Base-by-base conservation (phyloP, 2,888 invertebrate genomes). In the Antheraea assamensis region DNA sequence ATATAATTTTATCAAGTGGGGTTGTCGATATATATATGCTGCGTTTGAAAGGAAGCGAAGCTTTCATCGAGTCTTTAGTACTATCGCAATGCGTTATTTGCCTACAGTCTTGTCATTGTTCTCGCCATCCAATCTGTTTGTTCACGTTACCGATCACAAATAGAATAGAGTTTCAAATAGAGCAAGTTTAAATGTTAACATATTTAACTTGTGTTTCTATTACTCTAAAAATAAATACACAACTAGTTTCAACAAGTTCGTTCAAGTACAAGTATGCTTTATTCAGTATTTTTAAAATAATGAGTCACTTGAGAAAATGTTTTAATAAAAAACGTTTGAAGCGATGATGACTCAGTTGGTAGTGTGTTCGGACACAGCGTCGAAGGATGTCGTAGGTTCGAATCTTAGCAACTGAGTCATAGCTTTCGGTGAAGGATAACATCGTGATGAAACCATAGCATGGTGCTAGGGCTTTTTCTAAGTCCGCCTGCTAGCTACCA, bases 101-200 rank as follows among this genome's bases (percentile, higher is more conserved):
- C 7, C 31, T 35, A 68, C 21, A 35, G 35, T n/a, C 21, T 68
- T 68, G 21, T 35, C 68, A 68, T 68, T 68, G 68, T 68, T 35
- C 35, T 35, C 68, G 8, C 35, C 35, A 35, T 68, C 21, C 35
- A 13, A 68, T 68, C n/a, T 68, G 35, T 31, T 68, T 35, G 35
- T n/a, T 35, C 35, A 68, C n/a, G 68, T 68, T 35, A 21, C 68
- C 13, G 35, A 68, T 68, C 10, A 68, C 68, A 15, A 17, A 64
- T 30, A 30, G 10, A 68, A 35, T 68, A 35, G 21, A 21, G 66
- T 68, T 68, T 68, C 19, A 21, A 68, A 35, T n/a, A 21, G 35
- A 68, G 31, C 66, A 66, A 35, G 35, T 64, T 64, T 17, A 64
- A 64, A 17, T 17, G 30, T 30, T 17, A 30, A 30, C 27, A 30